A percentile compares a stretch with the other conserved stretches of the same genome.
These are phyloP conservation scores for Cenopis cana DNA, from an alignment of 2,888 invertebrate genomes.

Conservation along the genomic window DNA sequence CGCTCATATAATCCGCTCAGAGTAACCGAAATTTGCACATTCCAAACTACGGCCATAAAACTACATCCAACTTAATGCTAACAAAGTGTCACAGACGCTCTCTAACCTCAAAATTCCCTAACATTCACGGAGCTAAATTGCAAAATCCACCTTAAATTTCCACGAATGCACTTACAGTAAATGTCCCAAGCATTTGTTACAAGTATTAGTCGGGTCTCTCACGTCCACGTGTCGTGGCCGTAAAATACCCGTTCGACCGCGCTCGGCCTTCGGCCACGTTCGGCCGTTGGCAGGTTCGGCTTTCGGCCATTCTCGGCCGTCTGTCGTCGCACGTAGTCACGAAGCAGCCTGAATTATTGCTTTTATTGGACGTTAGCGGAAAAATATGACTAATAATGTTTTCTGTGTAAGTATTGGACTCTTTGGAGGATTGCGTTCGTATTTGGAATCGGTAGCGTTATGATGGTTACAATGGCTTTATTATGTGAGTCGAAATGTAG, in stretches of 20 bases:
- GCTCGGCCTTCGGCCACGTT: slow-evolving; percentile 30
- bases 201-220: slow-evolving; percentile 52
- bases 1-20: background rate
- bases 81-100: slow-evolving; percentile 12
- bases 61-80: slow-evolving; percentile 1
- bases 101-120: slow-evolving; percentile 14
- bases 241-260: slow-evolving; percentile 51
- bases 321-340: slow-evolving; percentile 19
- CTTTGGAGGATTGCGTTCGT: slow-evolving; percentile 3
- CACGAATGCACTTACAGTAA: slow-evolving; percentile 40
- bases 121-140: slow-evolving; percentile 28
- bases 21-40: background rate
- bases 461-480: background rate
- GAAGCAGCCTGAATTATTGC: slow-evolving; percentile 56
- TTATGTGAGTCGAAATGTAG: background rate
- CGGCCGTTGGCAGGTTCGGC: slow-evolving; percentile 42
- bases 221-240: slow-evolving; percentile 57
- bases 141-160: slow-evolving; percentile 38
- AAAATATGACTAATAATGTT: slow-evolving; percentile 41
- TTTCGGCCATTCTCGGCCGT: slow-evolving; percentile 12
- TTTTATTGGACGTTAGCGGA: slow-evolving; percentile 63
- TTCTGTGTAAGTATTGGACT: slow-evolving; percentile 27
- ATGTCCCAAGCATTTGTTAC: slow-evolving; percentile 43
- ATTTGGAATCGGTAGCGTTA: slow-evolving; percentile 7
- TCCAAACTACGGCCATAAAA: slow-evolving; percentile 7